These are phyloP conservation scores for Helogale parvula DNA, from an alignment of 2,113 vertebrate species.

Conservation along the genomic window DNA sequence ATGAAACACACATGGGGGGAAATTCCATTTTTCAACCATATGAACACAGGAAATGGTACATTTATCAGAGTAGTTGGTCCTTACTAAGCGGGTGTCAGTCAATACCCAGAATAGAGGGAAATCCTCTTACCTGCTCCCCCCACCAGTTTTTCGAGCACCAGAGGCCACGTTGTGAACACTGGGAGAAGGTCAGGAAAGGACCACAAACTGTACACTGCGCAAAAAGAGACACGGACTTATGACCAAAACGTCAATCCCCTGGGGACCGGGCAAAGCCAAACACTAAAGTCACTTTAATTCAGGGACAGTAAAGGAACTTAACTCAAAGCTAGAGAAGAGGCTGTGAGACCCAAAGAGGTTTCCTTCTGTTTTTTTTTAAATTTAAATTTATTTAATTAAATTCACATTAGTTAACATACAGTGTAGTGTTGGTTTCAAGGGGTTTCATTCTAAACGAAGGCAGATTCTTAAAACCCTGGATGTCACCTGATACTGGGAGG, in stretches of 20 bases:
- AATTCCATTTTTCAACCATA: not conserved
- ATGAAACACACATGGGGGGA: not conserved
- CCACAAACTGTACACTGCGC: slow-evolving; percentile 95
- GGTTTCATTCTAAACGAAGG: not conserved
- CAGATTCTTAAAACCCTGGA: not conserved
- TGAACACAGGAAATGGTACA: not conserved
- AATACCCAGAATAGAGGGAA: slow-evolving; percentile 22
- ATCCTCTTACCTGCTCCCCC: slow-evolving; percentile 94
- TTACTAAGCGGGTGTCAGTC: not conserved
- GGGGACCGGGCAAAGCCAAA: not conserved
- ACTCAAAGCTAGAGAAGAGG: not conserved
- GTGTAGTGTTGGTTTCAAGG: no score
- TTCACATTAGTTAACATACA: no score
- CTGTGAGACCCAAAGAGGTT: not conserved
- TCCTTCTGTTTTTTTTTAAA: no score
- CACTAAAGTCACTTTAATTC: not conserved
- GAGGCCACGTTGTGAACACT: slow-evolving; percentile 93
- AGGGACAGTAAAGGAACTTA: slow-evolving; percentile 1
- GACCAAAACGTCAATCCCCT: not conserved
- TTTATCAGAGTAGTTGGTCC: not conserved
- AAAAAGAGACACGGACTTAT: slow-evolving; percentile 67
- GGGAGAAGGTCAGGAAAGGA: slow-evolving; percentile 90
- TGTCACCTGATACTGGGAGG: not conserved
- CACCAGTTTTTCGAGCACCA: slow-evolving; percentile 92
- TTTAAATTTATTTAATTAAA: no score